These are phyloP conservation scores for Periophthalmodon schlosseri DNA, from an alignment of 2,113 vertebrate genomes.

Conservation along the genomic window DNA sequence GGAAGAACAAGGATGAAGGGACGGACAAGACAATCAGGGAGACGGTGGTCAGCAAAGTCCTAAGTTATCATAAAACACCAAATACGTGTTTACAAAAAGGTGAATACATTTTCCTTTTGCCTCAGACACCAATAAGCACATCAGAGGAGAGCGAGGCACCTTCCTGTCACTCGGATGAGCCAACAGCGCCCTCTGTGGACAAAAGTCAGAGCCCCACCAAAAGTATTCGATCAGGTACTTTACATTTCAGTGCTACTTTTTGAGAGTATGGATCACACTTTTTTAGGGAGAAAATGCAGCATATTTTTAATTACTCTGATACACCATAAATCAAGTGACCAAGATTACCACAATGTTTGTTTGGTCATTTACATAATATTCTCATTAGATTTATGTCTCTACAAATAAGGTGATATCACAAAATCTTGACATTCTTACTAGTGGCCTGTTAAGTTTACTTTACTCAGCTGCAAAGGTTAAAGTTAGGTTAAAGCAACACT, in stretches of 20 bases:
- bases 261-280: neutral
- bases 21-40: constrained; percentile 57
- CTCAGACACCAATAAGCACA: constrained; percentile 27
- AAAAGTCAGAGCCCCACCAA: constrained; percentile 4
- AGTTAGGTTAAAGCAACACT: no score
- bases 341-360: no score
- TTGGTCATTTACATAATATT: no score
- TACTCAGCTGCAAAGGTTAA: no score
- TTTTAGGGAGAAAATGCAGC: neutral
- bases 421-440: no score
- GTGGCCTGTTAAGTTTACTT: no score
- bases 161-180: constrained; percentile 15
- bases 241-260: neutral
- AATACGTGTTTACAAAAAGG: neutral
- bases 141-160: constrained; percentile 15
- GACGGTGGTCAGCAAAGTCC: constrained; percentile 55
- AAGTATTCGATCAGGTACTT: constrained; percentile 45
- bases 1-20: constrained; percentile 75
- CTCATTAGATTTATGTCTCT: no score
- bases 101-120: neutral
- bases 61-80: neutral
- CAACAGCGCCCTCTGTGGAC: constrained; percentile 15
- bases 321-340: no score
- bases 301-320: no score
- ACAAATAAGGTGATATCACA: no score